Percentiles rank a stretch among this genome's conserved stretches.
phyloP scores from a whole-genome alignment of 2,888 invertebrate species.

The Lumbricus terrestris region DNA sequence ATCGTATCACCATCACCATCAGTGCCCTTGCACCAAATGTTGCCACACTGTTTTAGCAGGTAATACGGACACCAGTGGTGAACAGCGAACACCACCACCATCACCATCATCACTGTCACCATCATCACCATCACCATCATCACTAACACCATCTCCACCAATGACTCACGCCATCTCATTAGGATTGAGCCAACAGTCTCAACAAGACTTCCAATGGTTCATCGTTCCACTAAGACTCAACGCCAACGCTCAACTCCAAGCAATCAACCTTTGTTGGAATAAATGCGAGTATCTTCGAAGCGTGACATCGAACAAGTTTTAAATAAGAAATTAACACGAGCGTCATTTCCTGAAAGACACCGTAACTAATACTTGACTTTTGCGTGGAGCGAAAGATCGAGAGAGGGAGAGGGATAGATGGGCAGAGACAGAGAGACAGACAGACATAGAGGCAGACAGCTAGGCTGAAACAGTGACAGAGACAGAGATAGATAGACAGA shows the following conservation, averaged over 20 bases:
- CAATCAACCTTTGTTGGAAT: background rate
- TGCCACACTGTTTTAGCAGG: too few species aligned
- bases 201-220: background rate
- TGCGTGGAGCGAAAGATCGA: background rate
- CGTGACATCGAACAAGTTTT: background rate
- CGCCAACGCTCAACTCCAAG: too few species aligned
- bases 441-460: background rate
- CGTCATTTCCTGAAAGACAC: background rate
- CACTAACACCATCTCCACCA: background rate
- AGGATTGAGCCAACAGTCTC: background rate
- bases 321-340: background rate
- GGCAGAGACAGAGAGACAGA: background rate
- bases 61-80: too few species aligned
- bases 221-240: background rate
- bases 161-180: background rate
- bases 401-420: too few species aligned
- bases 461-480: background rate
- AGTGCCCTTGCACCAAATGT: too few species aligned
- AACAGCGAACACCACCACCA: too few species aligned
- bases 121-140: too few species aligned
- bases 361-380: background rate
- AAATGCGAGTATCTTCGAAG: background rate
- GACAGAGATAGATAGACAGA: conserved; percentile 6
- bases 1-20: background rate
- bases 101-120: too few species aligned